Evolutionary conservation across 2,888 invertebrate genomes (phyloP).

Genomic region (Erebia ligea): DNA sequence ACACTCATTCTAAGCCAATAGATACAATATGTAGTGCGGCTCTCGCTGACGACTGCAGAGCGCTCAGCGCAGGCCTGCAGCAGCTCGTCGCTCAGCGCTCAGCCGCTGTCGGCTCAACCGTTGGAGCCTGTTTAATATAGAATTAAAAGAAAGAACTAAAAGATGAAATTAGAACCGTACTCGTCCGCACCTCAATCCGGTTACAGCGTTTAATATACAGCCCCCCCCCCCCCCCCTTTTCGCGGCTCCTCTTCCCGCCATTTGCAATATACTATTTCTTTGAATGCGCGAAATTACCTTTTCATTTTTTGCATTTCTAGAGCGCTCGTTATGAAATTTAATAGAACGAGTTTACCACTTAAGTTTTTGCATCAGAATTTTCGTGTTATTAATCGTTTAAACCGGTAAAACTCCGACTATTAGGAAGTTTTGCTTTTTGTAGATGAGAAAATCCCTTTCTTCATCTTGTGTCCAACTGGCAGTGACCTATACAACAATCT

Average conservation of each 20-base stretch:
- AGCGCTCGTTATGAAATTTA: conserved; percentile 4
- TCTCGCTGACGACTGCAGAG: background rate
- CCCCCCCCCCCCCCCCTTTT: background rate
- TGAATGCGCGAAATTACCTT: conserved; percentile 8
- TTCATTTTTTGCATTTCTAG: background rate
- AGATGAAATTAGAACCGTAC: background rate
- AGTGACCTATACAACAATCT: too few relatives aligned
- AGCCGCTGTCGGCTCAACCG: background rate
- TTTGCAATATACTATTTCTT: conserved; percentile 10
- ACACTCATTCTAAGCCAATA: too few relatives aligned
- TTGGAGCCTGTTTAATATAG: background rate
- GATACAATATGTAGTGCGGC: too few relatives aligned
- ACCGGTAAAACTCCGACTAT: background rate
- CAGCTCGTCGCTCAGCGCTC: background rate
- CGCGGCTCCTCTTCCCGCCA: background rate
- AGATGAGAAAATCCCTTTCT: too few relatives aligned
- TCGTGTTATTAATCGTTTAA: background rate
- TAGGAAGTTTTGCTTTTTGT: too few relatives aligned
- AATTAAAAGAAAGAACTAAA: background rate
- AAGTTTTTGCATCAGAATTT: background rate
- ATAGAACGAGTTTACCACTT: background rate
- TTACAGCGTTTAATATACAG: background rate
- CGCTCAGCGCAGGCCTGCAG: background rate
- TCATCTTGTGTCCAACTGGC: too few relatives aligned
- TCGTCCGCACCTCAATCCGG: background rate